Evolutionary conservation across 2,888 invertebrate species (phyloP).

Genomic region (Heliconius ethilla): DNA sequence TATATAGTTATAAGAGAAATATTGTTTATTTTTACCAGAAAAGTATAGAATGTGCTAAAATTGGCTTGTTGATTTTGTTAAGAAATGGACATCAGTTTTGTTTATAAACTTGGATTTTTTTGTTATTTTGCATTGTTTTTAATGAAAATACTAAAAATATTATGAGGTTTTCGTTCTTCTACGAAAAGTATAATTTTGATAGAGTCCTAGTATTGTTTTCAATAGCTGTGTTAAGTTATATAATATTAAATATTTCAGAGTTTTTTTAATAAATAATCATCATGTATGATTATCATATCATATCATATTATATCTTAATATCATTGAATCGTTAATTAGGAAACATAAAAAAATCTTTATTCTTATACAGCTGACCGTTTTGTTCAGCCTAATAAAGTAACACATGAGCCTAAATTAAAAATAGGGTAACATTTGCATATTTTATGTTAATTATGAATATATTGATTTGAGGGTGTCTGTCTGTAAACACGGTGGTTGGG

Average conservation of each 20-base stretch:
- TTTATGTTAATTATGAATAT: too few species aligned
- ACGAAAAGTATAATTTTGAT: neutral
- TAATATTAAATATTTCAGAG: neutral
- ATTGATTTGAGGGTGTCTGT: too few species aligned
- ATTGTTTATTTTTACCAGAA: neutral
- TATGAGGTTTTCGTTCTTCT: neutral
- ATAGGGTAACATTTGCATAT: neutral
- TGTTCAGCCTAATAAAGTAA: neutral
- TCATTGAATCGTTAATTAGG: too few species aligned
- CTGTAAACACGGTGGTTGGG: too few species aligned
- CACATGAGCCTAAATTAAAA: neutral
- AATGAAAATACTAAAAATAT: neutral
- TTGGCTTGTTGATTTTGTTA: neutral
- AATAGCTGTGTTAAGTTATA: neutral
- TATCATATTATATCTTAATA: too few species aligned
- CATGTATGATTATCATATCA: too few species aligned
- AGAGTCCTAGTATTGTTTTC: neutral
- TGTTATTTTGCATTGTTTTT: neutral
- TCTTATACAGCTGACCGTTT: neutral
- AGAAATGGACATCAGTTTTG: neutral
- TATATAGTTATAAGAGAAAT: neutral
- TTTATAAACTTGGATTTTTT: neutral
- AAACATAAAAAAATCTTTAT: neutral
- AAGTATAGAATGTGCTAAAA: neutral
- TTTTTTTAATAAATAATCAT: too few species aligned